Conservation (phyloP, 2,888 invertebrate genomes). For the Panzeria rudis region DNA sequence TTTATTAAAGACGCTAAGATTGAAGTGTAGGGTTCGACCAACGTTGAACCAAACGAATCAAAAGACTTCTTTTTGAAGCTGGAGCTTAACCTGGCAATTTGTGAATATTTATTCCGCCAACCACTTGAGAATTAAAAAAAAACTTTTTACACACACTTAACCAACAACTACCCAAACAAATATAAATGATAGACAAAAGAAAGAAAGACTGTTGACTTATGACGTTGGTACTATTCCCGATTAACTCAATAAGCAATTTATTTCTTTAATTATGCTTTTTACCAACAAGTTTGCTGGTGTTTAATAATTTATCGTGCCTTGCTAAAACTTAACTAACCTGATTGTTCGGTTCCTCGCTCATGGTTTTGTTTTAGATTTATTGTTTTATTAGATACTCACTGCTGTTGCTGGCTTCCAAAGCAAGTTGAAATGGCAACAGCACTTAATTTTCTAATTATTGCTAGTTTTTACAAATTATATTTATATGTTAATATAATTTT, state of each 20-base stretch:
- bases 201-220: not conserved
- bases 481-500: constrained; percentile 53
- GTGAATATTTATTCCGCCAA: too few species aligned
- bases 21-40: too few species aligned
- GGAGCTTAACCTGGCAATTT: too few species aligned
- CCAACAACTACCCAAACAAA: not conserved
- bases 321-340: constrained; percentile 75
- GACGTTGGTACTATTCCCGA: not conserved
- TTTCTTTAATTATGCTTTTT: not conserved
- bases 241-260: not conserved
- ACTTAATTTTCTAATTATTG: constrained; percentile 42
- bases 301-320: not conserved
- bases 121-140: constrained; percentile 3
- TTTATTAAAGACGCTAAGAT: too few species aligned
- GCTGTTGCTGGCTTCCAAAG: constrained; percentile 67
- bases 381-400: constrained; percentile 62
- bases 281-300: not conserved
- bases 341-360: constrained; percentile 75
- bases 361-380: constrained; percentile 62
- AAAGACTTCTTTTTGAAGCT: too few species aligned
- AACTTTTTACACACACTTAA: not conserved
- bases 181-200: not conserved
- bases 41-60: too few species aligned
- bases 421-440: constrained; percentile 66
- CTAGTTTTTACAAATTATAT: constrained; percentile 23